Conservation (phyloP, 2,888 invertebrate genomes). For the Drosophila mimetica region DNA sequence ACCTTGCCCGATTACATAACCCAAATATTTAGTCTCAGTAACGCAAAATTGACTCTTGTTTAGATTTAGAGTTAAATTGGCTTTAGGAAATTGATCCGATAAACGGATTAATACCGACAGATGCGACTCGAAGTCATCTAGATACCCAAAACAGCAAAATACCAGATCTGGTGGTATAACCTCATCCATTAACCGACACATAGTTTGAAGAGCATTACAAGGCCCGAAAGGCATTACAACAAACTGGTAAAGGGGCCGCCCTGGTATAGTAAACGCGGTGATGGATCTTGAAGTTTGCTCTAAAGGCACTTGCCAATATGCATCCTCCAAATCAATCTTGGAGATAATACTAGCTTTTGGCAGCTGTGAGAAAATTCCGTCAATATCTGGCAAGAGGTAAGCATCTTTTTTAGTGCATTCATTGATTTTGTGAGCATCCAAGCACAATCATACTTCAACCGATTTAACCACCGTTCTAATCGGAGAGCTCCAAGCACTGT, state of each 20-base stretch:
- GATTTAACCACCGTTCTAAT: not conserved
- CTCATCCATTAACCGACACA: too few species aligned
- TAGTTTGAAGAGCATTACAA: too few species aligned
- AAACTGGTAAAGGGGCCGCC: not conserved
- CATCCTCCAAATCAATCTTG: not conserved
- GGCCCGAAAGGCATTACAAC: too few species aligned
- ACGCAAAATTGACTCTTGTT: not conserved
- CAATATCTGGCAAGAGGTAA: not conserved
- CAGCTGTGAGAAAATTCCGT: not conserved
- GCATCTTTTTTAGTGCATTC: not conserved
- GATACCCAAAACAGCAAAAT: too few species aligned
- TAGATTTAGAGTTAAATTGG: not conserved
- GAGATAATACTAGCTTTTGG: constrained; percentile 1
- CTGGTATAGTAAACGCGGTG: not conserved
- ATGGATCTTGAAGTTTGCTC: not conserved
- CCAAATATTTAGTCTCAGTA: not conserved
- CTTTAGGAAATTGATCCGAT: not conserved
- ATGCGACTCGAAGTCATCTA: not conserved
- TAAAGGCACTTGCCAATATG: too few species aligned
- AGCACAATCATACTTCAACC: not conserved
- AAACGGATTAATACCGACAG: not conserved
- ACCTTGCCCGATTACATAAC: not conserved
- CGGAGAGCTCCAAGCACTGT: not conserved
- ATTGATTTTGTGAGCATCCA: not conserved
- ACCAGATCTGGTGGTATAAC: too few species aligned